Evolutionary conservation across 2,888 invertebrate species (phyloP).

Genomic region (Rotaria socialis): DNA sequence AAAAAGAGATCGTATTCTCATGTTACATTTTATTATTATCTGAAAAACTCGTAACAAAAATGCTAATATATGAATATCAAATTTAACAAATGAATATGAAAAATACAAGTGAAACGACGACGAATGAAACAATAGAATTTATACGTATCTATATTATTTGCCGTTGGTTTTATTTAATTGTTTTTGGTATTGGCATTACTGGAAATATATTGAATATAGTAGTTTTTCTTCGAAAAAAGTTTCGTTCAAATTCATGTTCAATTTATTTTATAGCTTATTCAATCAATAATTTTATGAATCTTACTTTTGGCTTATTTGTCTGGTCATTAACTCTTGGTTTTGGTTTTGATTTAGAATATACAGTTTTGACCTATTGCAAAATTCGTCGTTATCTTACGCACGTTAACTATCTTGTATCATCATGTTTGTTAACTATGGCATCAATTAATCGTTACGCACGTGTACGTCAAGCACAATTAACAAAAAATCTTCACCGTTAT

Average conservation of each 20-base stretch:
- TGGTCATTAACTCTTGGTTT: slow-evolving; percentile 15
- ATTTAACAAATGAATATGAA: neutral
- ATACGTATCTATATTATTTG: neutral
- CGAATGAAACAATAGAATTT: neutral
- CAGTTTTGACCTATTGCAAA: neutral
- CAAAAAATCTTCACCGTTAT: neutral
- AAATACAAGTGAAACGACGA: neutral
- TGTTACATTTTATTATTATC: no score
- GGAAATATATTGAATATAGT: neutral
- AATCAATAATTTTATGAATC: neutral
- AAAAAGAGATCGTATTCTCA: neutral
- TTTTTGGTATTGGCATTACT: neutral
- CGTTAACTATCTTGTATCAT: neutral
- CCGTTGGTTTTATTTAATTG: neutral
- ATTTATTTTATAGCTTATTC: neutral
- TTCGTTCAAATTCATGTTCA: neutral
- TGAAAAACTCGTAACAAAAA: no score
- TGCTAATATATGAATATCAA: neutral
- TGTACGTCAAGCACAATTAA: neutral
- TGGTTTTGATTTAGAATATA: neutral
- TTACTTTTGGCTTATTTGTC: neutral
- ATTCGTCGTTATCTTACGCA: neutral
- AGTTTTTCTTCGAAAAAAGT: neutral
- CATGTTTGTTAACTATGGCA: slow-evolving; percentile 18
- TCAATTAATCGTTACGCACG: slow-evolving; percentile 8